Evolutionary conservation across 2,888 invertebrate species (phyloP).

Genomic region (Brachylomia viminalis): DNA sequence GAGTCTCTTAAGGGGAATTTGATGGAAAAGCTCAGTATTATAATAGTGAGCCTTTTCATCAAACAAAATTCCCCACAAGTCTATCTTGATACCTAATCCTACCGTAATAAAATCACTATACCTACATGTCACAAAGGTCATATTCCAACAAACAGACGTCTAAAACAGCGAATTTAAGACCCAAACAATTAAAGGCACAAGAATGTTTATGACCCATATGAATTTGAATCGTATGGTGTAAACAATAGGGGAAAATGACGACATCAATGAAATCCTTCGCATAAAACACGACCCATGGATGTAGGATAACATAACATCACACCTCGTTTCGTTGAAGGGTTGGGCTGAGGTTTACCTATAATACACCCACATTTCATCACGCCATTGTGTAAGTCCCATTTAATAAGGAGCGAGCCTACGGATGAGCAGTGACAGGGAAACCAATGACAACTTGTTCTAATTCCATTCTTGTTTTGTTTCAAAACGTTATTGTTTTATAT

Average conservation of each 20-base stretch:
- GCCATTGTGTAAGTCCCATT: no score
- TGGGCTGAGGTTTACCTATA: no score
- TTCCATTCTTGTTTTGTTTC: slow-evolving; percentile 4
- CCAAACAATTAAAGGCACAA: slow-evolving; percentile 26
- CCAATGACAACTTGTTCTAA: background rate
- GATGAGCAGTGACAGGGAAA: slow-evolving; percentile 1
- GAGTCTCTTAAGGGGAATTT: background rate
- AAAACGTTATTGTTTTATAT: no score
- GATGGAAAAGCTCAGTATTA: background rate
- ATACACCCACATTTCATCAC: no score
- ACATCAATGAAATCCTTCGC: slow-evolving; percentile 11
- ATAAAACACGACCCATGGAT: slow-evolving; percentile 13
- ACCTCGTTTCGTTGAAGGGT: no score
- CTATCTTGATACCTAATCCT: background rate
- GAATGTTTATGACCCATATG: slow-evolving; percentile 40
- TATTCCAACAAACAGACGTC: slow-evolving; percentile 3
- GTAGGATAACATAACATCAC: no score
- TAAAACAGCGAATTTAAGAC: slow-evolving; percentile 3
- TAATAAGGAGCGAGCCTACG: background rate
- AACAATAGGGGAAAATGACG: slow-evolving; percentile 18
- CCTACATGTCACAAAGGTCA: background rate
- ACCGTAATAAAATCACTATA: slow-evolving; percentile 15
- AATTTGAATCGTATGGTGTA: slow-evolving; percentile 39
- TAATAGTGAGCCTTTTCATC: background rate
- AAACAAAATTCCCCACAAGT: background rate